Conservation (phyloP, 2,113 vertebrate genomes). For the Ornithorhynchus anatinus region DNA sequence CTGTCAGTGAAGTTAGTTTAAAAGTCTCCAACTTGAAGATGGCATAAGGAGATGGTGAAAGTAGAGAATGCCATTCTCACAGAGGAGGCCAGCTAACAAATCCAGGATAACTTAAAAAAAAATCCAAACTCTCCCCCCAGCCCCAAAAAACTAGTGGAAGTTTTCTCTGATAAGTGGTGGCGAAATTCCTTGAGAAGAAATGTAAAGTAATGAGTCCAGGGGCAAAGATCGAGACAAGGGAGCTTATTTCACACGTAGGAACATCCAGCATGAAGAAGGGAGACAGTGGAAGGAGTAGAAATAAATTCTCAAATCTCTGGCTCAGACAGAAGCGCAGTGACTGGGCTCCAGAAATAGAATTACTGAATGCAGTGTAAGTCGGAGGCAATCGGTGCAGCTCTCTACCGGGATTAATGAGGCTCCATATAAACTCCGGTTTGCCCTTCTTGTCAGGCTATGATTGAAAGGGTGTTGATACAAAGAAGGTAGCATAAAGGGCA, state of each 20-base stretch:
- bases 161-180: neutral
- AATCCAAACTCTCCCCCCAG: too few species aligned
- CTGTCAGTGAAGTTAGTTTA: too few species aligned
- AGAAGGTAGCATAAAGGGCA: neutral
- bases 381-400: neutral
- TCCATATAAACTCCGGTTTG: neutral
- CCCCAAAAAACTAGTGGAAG: constrained; percentile 20
- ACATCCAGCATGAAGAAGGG: neutral
- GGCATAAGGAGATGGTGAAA: constrained; percentile 9
- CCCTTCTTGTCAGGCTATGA: neutral
- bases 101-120: constrained; percentile 2
- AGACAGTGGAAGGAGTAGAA: neutral
- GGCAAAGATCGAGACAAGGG: constrained; percentile 12
- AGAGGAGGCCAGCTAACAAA: neutral
- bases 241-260: neutral
- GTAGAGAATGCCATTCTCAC: neutral
- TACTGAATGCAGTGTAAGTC: neutral
- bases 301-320: constrained; percentile 12
- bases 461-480: neutral
- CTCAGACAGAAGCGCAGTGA: neutral
- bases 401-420: neutral
- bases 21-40: neutral
- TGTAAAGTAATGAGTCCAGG: constrained; percentile 9
- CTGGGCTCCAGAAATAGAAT: neutral
- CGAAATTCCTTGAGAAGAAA: constrained; percentile 21